Evolutionary conservation across 1,140 invertebrate genomes (phyloP), one percentile per base, ranked within the genome.

Genomic region (Drosophila sp.): DNA sequence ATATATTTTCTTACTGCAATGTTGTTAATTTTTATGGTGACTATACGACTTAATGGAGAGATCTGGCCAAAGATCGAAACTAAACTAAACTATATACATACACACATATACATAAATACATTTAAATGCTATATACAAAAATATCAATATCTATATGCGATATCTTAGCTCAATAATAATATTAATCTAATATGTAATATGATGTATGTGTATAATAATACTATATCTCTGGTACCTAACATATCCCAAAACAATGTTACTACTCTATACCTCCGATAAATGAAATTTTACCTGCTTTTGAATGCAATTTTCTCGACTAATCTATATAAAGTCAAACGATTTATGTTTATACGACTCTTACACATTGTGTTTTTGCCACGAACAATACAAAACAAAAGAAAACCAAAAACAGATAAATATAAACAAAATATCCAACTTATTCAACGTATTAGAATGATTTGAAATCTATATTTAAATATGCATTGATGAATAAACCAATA

Each of bases 261-360:
- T 69, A 71, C 55, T 47, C 78, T 75, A 78, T 86, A 86, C 81
- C 81, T 86, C 81, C 82, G 79, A 78, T 40, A 29, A 56, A 50
- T 50, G 44, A 62, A 65, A 64, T 60, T 17, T 60, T 57, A 70
- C 33, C 63, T 64, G 67, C 71, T 79, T 60, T 5, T 10, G 38
- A 64, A 68, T 70, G 32, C 47, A 60, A 65, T 55, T 44, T 64
- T 75, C 60, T 67, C 38, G 56, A 67, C n/a, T 38, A 30, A 61
- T 56, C 71, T 75, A 35, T 57, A 50, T 50, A 23, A 23, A 23
- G 23, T 50, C 44, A 25, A 50, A 50, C 44, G 25, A 50, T 50
- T 50, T 50, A 50, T 50, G 44, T 50, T 50, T 50, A 50, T 50
- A 50, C 23, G 44, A 50, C 44, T 50, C 44, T 50, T 50, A 50